Percentiles rank a stretch among this genome's conserved stretches.
Evolutionary conservation across 2,888 invertebrate species (phyloP).

Genomic region (Gandaritis pyraliata): DNA sequence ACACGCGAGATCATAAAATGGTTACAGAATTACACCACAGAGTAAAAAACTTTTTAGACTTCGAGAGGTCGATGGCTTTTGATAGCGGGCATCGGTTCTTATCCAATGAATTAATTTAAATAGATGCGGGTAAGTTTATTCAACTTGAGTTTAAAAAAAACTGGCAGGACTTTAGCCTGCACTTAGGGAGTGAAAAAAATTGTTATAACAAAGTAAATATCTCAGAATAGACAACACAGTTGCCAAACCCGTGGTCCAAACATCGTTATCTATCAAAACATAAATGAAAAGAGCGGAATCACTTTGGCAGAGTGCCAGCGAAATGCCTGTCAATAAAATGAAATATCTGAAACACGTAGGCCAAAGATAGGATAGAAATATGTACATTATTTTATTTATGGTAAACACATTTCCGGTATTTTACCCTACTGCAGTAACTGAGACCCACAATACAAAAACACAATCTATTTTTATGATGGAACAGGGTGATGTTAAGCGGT

Average conservation of each 20-base stretch:
- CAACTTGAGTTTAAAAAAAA: background rate
- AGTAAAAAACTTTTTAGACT: slow-evolving; percentile 11
- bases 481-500: too few species aligned
- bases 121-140: slow-evolving; percentile 17
- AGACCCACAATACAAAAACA: too few species aligned
- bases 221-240: slow-evolving; percentile 12
- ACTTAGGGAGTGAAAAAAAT: too few species aligned
- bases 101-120: slow-evolving; percentile 15
- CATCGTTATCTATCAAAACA: slow-evolving; percentile 29
- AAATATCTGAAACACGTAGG: slow-evolving; percentile 36
- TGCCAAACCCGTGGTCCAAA: slow-evolving; percentile 19
- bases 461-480: too few species aligned
- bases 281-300: slow-evolving; percentile 20
- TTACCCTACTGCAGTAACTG: too few species aligned
- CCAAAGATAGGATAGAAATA: slow-evolving; percentile 31
- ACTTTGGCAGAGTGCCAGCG: slow-evolving; percentile 28
- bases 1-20: slow-evolving; percentile 32
- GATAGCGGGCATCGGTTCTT: slow-evolving; percentile 29
- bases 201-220: background rate
- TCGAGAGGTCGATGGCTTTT: slow-evolving; percentile 32
- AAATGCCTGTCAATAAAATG: slow-evolving; percentile 30
- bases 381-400: slow-evolving; percentile 21
- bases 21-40: slow-evolving; percentile 20
- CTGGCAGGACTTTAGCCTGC: too few species aligned
- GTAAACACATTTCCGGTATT: too few species aligned